Evolutionary conservation across 2,888 invertebrate genomes (phyloP), one percentile per base, ranked within the genome.

Genomic region (Luffia ferchaultella): DNA sequence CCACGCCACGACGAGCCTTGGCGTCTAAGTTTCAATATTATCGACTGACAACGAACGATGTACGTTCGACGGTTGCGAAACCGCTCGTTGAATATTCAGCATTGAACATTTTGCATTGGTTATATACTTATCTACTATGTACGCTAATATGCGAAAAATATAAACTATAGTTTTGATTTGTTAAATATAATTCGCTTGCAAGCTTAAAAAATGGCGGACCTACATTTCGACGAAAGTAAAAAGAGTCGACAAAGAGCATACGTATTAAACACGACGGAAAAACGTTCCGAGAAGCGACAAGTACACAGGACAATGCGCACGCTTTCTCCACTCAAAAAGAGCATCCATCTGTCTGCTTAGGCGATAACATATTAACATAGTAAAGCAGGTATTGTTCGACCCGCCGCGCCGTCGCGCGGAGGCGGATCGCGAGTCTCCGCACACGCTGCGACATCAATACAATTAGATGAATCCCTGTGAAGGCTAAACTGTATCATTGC

Each of bases 311-410:
- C 20, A 46, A 30, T 30, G 30, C 63, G 63, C 64, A 61, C 67
- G 67, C 82, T 80, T 80, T 80, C 82, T 72, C 77, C 68, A 72
- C 62, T 61, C 65, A 75, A 76, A 69, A 73, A 63, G 77, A 73
- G 68, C 76, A 70, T 65, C 66, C 67, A 30, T 49, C 44, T 20
- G 49, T 49, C 49, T 68, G 70, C 70, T 71, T 68, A 68, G 63
- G 70, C 62, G 68, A 68, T 68, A 73, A 73, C 71, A 68, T 76
- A 77, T 79, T 79, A 77, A 76, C 73, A 76, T 76, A 75, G 68
- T 74, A 74, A 73, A 60, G 74, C 67, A 73, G 70, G 64, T 63
- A 62, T 65, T 68, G 75, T 74, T 72, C n/a, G n/a, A n/a, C n/a
- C n/a, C n/a, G n/a, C n/a, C n/a, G n/a, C n/a, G n/a, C n/a, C n/a